Percentiles rank a stretch among this genome's conserved stretches.
These are phyloP conservation scores for Nomia melanderi DNA, from an alignment of 1,140 invertebrate species.

Conservation along the genomic window DNA sequence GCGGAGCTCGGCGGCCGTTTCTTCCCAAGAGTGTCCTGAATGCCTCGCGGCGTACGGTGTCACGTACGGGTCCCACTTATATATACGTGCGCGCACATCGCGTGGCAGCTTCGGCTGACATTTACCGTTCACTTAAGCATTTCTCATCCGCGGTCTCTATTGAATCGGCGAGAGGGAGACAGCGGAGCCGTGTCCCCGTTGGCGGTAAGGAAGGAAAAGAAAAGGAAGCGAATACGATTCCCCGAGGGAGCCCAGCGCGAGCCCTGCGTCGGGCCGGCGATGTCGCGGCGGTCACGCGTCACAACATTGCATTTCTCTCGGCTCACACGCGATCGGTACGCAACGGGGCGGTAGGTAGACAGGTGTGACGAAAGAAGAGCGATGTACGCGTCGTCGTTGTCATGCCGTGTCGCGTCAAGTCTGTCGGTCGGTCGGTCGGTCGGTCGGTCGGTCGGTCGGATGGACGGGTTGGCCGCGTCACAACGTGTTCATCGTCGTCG, in stretches of 20 bases:
- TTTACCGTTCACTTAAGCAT: constrained; percentile 35
- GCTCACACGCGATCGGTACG: constrained; percentile 24
- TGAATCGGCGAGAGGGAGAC: not conserved
- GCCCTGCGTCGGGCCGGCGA: constrained; percentile 1
- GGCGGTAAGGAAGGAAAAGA: too few relatives aligned
- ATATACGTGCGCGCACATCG: not conserved
- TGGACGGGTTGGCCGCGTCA: not conserved
- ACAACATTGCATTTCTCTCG: constrained; percentile 32
- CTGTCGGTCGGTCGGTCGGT: too few relatives aligned
- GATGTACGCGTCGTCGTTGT: not conserved
- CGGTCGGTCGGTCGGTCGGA: too few relatives aligned
- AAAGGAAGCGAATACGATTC: too few relatives aligned
- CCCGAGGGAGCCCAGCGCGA: too few relatives aligned
- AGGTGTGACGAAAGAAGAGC: constrained; percentile 17
- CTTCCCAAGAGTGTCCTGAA: not conserved
- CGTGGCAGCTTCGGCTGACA: not conserved
- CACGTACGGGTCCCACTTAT: not conserved
- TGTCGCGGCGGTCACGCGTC: constrained; percentile 21
- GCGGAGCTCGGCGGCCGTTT: not conserved
- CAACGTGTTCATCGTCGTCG: constrained; percentile 10
- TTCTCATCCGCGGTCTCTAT: constrained; percentile 20
- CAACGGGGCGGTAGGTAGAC: not conserved
- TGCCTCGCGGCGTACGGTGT: not conserved
- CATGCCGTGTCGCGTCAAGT: constrained; percentile 5
- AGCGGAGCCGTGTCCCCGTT: not conserved